Percentiles rank a stretch among this genome's conserved stretches.
Conservation (phyloP, 2,888 invertebrate species). For the Agrochola circellaris region DNA sequence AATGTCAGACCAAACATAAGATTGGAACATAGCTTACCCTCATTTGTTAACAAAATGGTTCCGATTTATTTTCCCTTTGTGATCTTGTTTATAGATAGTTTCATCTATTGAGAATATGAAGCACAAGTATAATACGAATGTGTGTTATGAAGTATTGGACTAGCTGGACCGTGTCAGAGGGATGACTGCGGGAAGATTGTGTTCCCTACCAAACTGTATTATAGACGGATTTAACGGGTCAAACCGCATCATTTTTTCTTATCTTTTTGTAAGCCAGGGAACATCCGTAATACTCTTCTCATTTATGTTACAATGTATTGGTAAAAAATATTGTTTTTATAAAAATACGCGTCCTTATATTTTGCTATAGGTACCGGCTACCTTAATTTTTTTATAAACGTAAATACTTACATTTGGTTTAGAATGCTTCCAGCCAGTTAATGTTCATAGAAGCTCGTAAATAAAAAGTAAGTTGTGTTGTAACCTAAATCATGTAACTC, state of each 20-base stretch:
- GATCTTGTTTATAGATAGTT: constrained; percentile 78
- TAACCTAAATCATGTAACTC: constrained; percentile 41
- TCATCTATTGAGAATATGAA: constrained; percentile 76
- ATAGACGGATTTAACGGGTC: constrained; percentile 49
- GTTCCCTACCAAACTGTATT: constrained; percentile 45
- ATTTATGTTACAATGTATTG: constrained; percentile 28
- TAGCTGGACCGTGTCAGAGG: constrained; percentile 37
- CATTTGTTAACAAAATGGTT: constrained; percentile 82
- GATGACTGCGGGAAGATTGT: constrained; percentile 40
- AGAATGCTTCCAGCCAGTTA: constrained; percentile 18
- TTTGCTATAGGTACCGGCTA: not conserved
- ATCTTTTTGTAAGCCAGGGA: constrained; percentile 34
- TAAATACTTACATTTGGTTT: not conserved
- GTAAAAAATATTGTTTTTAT: constrained; percentile 32
- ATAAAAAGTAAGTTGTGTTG: constrained; percentile 46
- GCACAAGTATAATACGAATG: constrained; percentile 67
- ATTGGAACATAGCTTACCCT: constrained; percentile 80
- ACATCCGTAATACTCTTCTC: constrained; percentile 30
- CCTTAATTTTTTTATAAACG: constrained; percentile 1
- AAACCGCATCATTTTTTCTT: constrained; percentile 45
- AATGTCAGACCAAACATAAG: constrained; percentile 76
- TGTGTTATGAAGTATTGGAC: constrained; percentile 58
- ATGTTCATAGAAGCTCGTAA: constrained; percentile 41
- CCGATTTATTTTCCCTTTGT: constrained; percentile 81
- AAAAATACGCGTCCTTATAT: not conserved